Percentiles rank a stretch among this genome's conserved stretches.
Conservation (phyloP, 2,113 vertebrate genomes). For the Sialia sialis region DNA sequence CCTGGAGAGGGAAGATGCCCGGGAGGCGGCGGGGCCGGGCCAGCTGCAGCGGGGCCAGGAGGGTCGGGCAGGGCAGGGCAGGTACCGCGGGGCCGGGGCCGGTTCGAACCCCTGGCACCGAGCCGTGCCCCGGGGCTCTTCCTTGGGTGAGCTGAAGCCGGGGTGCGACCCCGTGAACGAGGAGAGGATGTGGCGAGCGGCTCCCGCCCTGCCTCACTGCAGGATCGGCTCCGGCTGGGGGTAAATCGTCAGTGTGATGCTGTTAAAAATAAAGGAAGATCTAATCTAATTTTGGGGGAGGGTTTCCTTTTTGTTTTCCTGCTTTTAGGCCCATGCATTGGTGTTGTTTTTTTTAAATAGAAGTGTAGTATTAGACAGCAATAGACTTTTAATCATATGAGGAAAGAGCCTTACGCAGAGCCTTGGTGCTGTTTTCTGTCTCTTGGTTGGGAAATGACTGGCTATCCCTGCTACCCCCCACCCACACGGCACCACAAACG, state of each 20-base stretch:
- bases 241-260: not conserved
- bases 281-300: not conserved
- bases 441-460: not conserved
- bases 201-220: not conserved
- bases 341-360: no score
- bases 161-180: accelerated
- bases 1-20: not conserved
- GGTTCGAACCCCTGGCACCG: no score
- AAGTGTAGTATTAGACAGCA: not conserved
- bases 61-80: no score
- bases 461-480: not conserved
- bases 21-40: not conserved
- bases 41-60: no score
- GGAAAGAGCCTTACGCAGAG: not conserved
- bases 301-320: not conserved
- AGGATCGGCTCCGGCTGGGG: not conserved
- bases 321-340: accelerated
- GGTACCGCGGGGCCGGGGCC: no score
- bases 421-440: not conserved
- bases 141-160: not conserved
- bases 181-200: not conserved
- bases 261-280: not conserved
- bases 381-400: not conserved
- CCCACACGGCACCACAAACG: not conserved
- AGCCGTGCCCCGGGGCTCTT: no score